Base-by-base conservation (phyloP, 2,797 vertebrate species). In the Myotis vivesi region DNA sequence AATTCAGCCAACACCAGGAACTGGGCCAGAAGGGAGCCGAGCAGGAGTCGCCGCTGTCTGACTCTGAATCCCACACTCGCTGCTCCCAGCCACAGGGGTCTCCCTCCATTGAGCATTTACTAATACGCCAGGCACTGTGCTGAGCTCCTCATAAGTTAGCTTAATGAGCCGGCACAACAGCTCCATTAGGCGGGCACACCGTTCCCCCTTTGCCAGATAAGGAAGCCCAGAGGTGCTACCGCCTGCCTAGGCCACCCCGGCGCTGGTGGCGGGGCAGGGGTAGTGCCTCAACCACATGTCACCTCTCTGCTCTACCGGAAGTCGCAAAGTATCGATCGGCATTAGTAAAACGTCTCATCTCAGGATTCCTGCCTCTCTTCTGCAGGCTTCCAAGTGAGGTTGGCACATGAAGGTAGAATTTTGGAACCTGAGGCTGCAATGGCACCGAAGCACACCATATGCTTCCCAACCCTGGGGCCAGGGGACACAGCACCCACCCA, bases 251-350 rank as follows among this genome's bases (percentile, higher is more conserved):
- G 44, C 38, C 25, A 5, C 62, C 72, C 62, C 2, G 73, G 33
- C 19, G 16, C 4, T 0, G 2, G 57, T 1, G 66, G 30, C 30
- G 36, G 15, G 22, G 64, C 75, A 7, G 16, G n/a, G 49, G 1
- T 12, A 6, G 66, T 12, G 28, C 20, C 16, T 55, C 33, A 41
- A 13, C 0, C 4, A 2, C 0, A 0, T 2, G 10, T 23, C 36
- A 8, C 46, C 4, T 2, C 49, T 51, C 46, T 20, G 59, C 49
- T 17, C 44, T 2, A 2, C 30, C 0, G 17, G 28, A 13, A 41
- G 20, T 19, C 72, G 30, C 15, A 28, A 12, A 5, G 10, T 3
- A 30, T 0, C 6, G 28, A n/a, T 4, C 8, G 16, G n/a, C 13
- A 30, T 44, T 12, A 22, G 16, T n/a, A 46, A 38, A 28, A 57